Evolutionary conservation across 1,140 invertebrate species (phyloP), one percentile per base, ranked within the genome.

Genomic region (Acromyrmex echinatior): DNA sequence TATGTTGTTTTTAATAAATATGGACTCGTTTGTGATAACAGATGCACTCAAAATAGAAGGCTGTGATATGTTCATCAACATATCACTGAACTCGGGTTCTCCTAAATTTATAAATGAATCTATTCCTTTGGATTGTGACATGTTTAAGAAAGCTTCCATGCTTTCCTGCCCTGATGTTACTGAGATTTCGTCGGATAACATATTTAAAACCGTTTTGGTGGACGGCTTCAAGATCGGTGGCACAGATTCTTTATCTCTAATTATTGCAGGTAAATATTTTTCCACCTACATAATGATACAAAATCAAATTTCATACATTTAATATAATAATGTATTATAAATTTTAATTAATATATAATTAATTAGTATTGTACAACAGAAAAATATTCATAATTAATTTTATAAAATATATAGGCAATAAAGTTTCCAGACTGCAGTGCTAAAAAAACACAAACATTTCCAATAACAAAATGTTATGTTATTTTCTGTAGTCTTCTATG

Each of bases 71-170:
- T 93, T 95, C 92, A 94, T 95, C 3, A 95, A 7, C 1, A 90
- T 49, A 76, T 94, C 93, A 53, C 53, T 90, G 7, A 95, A 93
- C 21, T 94, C 92, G 14, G 94, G 92, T 49, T 94, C 93, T 7
- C 63, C 81, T 79, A 93, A 91, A 70, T 94, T 94, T 7, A 95
- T 93, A 56, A 95, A 93, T 0, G 94, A 94, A 88, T 94, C 94
- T 5, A 91, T 90, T 78, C 93, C 94, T 81, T 95, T 95, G 0
- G 94, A 93, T 71, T 91, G 91, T 2, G 94, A 93, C 74, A 94
- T 89, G 58, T 95, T 94, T 18, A 94, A 49, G 28, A 95, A 95
- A 7, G 92, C 88, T 85, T 95, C 94, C 82, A 95, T 92, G 85
- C 94, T 95, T 74, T 93, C 92, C 35, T 94, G 93, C n/a, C 93